Conservation (phyloP, 2,797 vertebrate species). For the Emys orbicularis region DNA sequence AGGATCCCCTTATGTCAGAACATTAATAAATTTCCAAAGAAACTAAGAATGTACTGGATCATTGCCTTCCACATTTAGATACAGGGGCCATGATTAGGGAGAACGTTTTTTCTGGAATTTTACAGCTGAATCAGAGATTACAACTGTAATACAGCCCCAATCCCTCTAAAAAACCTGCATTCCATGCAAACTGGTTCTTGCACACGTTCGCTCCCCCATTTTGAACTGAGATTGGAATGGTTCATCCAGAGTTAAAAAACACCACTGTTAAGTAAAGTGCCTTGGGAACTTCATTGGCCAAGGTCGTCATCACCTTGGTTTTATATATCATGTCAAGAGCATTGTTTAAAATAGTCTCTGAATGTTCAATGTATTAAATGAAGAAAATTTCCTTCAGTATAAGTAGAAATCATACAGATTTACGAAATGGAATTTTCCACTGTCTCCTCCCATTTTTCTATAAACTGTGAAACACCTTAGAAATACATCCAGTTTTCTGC, state of each 20-base stretch:
- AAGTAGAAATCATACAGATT: not conserved
- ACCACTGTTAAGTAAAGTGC: not conserved
- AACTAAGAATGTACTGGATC: too few species aligned
- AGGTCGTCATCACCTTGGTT: not conserved
- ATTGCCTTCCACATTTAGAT: too few species aligned
- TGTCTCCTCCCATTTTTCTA: not conserved
- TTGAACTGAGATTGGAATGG: not conserved
- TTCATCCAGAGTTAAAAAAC: not conserved
- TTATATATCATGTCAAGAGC: not conserved
- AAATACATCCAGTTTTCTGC: not conserved
- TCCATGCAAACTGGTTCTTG: not conserved
- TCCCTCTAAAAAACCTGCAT: not conserved
- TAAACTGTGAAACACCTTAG: too few species aligned
- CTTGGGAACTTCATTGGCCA: not conserved
- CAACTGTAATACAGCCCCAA: too few species aligned
- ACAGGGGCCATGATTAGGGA: too few species aligned
- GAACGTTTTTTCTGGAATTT: too few species aligned
- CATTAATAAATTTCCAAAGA: too few species aligned
- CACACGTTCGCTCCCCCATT: not conserved
- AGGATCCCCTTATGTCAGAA: too few species aligned
- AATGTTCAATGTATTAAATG: not conserved
- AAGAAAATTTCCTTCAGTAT: not conserved
- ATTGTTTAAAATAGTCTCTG: not conserved
- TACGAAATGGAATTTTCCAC: not conserved
- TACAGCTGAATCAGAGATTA: too few species aligned